These are phyloP conservation scores for Athene cunicularia DNA, from an alignment of 2,113 vertebrate species.

Conservation along the genomic window DNA sequence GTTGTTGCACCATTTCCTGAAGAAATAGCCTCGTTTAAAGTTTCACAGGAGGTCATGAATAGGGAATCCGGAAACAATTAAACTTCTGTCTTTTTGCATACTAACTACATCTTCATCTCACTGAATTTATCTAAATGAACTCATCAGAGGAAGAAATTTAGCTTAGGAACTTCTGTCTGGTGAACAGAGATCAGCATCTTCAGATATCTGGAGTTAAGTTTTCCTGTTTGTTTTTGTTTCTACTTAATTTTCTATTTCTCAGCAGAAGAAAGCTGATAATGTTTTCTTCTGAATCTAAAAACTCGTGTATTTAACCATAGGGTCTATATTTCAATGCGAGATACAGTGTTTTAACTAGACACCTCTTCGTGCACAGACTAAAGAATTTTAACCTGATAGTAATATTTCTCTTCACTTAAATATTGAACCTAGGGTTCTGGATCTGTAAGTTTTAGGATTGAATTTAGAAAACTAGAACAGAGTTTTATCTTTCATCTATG, in stretches of 20 bases:
- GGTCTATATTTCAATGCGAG: background rate
- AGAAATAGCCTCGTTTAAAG: background rate
- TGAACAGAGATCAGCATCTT: background rate
- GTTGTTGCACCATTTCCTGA: background rate
- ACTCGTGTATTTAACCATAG: background rate
- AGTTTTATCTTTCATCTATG: background rate
- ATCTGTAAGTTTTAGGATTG: background rate
- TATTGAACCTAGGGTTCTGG: background rate
- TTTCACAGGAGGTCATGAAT: background rate
- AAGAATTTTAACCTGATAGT: background rate
- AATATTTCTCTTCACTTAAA: background rate
- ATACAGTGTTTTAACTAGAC: background rate
- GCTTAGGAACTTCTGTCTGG: background rate
- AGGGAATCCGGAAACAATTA: background rate
- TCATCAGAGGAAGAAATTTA: background rate
- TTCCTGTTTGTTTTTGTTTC: background rate
- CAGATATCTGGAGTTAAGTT: background rate
- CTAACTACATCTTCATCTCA: background rate
- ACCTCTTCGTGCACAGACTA: accelerated
- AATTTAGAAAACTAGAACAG: background rate
- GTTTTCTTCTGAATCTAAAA: background rate
- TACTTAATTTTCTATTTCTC: background rate
- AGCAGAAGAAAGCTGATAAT: background rate
- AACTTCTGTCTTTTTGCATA: background rate
- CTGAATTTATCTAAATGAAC: background rate